Percentiles rank a stretch among this genome's conserved stretches.
These are phyloP conservation scores for Zeus faber DNA, from an alignment of 2,113 vertebrate genomes.

Conservation along the genomic window DNA sequence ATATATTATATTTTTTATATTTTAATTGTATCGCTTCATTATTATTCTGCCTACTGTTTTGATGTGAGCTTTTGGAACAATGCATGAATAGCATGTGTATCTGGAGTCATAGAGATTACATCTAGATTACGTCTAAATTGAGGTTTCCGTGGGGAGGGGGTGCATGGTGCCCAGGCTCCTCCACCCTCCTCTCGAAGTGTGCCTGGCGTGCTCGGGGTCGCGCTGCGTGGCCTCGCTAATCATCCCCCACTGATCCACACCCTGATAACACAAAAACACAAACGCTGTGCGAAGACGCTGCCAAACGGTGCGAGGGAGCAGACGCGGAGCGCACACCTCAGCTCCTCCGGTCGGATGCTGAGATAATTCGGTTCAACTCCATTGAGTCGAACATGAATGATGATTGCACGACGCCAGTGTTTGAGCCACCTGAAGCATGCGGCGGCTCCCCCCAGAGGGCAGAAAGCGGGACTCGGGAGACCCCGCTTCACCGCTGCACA, in stretches of 20 bases:
- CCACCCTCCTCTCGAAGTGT: slow-evolving; percentile 27
- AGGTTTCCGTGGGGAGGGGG: too few relatives aligned
- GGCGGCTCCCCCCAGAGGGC: not conserved
- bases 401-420: slow-evolving; percentile 32
- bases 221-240: slow-evolving; percentile 50
- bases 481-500: not conserved
- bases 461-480: slow-evolving; percentile 4
- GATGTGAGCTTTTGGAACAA: too few relatives aligned
- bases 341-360: slow-evolving; percentile 44
- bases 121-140: too few relatives aligned
- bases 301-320: slow-evolving; percentile 35
- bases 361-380: slow-evolving; percentile 53
- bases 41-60: too few relatives aligned
- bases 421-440: slow-evolving; percentile 37
- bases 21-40: too few relatives aligned
- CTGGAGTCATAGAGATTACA: too few relatives aligned
- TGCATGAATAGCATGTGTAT: too few relatives aligned
- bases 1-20: too few relatives aligned
- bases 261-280: slow-evolving; percentile 32
- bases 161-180: too few relatives aligned
- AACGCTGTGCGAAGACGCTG: too few relatives aligned
- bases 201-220: too few relatives aligned
- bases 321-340: slow-evolving; percentile 42
- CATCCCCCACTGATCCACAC: slow-evolving; percentile 43
- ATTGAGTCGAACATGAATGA: slow-evolving; percentile 41